phyloP scores from a whole-genome alignment of 2,888 invertebrate genomes.

The Cryptus viduatorius region DNA sequence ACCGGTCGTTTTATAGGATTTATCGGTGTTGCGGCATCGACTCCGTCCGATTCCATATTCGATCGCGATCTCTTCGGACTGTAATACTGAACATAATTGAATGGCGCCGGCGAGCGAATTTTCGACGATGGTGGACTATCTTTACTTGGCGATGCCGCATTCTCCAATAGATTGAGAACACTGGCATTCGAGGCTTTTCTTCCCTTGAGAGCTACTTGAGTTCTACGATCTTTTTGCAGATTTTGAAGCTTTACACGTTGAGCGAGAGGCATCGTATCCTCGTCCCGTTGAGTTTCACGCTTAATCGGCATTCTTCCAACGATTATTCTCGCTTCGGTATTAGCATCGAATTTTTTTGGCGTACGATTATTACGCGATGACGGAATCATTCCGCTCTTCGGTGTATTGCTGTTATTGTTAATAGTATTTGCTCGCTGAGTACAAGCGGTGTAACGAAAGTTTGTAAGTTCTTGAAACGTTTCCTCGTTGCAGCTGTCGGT shows the following conservation, averaged over 20 bases:
- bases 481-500: slow-evolving; percentile 79
- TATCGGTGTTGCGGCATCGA: slow-evolving; percentile 42
- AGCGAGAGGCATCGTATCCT: slow-evolving; percentile 49
- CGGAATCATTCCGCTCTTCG: slow-evolving; percentile 3
- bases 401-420: neutral
- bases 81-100: slow-evolving; percentile 72
- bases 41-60: slow-evolving; percentile 71
- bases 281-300: slow-evolving; percentile 6
- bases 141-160: slow-evolving; percentile 81
- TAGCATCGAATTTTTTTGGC: slow-evolving; percentile 15
- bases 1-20: slow-evolving; percentile 73
- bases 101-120: slow-evolving; percentile 39
- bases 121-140: slow-evolving; percentile 82
- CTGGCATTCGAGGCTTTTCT: slow-evolving; percentile 63
- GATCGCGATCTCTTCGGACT: slow-evolving; percentile 80
- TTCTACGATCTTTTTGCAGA: slow-evolving; percentile 43
- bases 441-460: slow-evolving; percentile 44
- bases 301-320: slow-evolving; percentile 50
- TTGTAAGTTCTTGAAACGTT: slow-evolving; percentile 71
- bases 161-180: slow-evolving; percentile 77
- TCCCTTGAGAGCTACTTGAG: slow-evolving; percentile 43
- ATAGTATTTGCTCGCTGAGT: neutral
- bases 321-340: slow-evolving; percentile 14
- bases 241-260: slow-evolving; percentile 65
- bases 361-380: neutral